Base-by-base conservation (phyloP, 2,888 invertebrate genomes). In the Perizoma flavofasciatum region DNA sequence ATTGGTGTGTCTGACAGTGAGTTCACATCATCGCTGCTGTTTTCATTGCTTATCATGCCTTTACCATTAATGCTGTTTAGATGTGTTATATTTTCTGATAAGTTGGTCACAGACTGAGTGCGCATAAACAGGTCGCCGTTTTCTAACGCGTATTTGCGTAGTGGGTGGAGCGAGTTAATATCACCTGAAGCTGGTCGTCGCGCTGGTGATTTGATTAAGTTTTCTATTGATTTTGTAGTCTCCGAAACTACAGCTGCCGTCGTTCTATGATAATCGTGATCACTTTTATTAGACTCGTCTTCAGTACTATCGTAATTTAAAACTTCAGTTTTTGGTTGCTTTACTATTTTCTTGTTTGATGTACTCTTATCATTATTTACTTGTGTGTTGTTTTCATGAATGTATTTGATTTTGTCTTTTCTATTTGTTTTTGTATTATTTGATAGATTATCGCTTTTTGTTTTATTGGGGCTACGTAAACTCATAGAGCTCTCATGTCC, bases 181-280 rank as follows among this genome's bases (percentile, higher is more conserved):
- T 73, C 75, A 40, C 81, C 83, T 37, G 85, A 86, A 10, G 80
- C 65, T n/a, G 88, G 88, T 66, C 84, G 76, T 44, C 85, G 74
- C 5, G 82, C 83, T 34, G 90, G 89, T 40, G 92, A 89, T 61
- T 85, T 88, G 8, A 89, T 82, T 53, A 88, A 68, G 60, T 73
- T 81, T 39, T 89, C 86, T 55, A 85, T 77, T 9, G 83, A 82
- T 65, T 83, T 86, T 5, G 83, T 71, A 32, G 75, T 65, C 41
- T 77, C 73, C n/a, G 79, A 75, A 10, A 70, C 62, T 32, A 69
- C 64, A 53, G 67, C 67, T 34, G 37, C 52, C 6, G 55, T 58
- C 7, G 76, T 66, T 32, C 72, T 78, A 47, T 75, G 72, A 67
- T 77, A 75, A 50, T 77, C 72, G 67, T 81, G 74, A 48, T 81